Base-by-base conservation (phyloP, 2,888 invertebrate genomes). In the Papilio demoleus region DNA sequence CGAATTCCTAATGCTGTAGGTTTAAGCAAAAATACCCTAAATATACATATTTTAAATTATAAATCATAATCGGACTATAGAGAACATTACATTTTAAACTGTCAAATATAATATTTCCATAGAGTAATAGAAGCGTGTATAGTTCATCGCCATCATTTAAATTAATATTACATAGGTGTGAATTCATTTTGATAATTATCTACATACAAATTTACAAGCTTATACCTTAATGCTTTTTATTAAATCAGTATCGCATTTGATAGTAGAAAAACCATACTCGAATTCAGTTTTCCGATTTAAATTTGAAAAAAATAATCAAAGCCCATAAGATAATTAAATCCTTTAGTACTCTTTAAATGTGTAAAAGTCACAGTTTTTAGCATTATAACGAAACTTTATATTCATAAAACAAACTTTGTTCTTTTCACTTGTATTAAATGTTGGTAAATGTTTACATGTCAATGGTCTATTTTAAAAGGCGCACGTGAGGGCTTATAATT, bases 1-100 rank as follows among this genome's bases (percentile, higher is more conserved):
- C 2, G 5, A 63, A 63, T 50, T 50, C 50, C 36, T 50, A 56
- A 24, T 19, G 38, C 38, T 24, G 27, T 53, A 19, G 27, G 38
- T n/a, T n/a, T 38, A 27, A 3, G 17, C 24, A 50, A 27, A 27
- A 27, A 27, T 31, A 8, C 9, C 5, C 17, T 8, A n/a, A n/a
- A 27, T 6, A 27, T n/a, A n/a, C 11, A 17, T 56, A 4, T 17
- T 31, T 53, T 5, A 53, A 2, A 27, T n/a, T n/a, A 53, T 27
- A n/a, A 27, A 24, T 14, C 8, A 27, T 53, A 27, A 53, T 24
- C 14, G 12, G 9, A n/a, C 17, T 14, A 14, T 56, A 17, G 5
- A 56, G 8, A 53, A 53, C 6, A 50, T 17, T 22, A 24, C 22
- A 19, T 9, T 45, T 19, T 14, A 47, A 47, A 50, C 14, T 22